Base-by-base conservation (phyloP, 2,888 invertebrate genomes). In the Dynastes grantii region DNA sequence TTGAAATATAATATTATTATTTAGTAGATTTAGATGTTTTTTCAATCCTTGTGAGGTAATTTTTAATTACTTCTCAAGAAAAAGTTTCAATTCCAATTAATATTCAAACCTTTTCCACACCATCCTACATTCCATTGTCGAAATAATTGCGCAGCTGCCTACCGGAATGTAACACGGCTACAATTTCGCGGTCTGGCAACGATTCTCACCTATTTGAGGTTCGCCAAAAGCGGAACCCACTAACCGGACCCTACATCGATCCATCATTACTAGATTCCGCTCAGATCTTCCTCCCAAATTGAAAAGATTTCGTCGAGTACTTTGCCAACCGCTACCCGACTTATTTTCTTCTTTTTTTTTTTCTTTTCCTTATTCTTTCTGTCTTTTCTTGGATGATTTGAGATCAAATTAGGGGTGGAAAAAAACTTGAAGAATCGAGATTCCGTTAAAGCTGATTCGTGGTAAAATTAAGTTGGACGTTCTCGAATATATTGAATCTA, bases 221-320 rank as follows among this genome's bases (percentile, higher is more conserved):
- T 55, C 8, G 55, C 55, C 55, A 45, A 11, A 45, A 45, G 45
- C 53, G 53, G 13, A 53, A 53, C 16, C 53, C 16, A 53, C 45
- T 2, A 11, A 11, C 22, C 64, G 64, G 11, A 29, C 11, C n/a
- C 13, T 29, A 49, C 9, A 45, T 67, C 67, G 67, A 67, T 49
- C 49, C 49, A 22, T 49, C 13, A 16, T 45, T 13, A 65, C 67
- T 67, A 49, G 45, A 67, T 49, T 49, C 45, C 16, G 49, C 27
- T 49, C 49, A 49, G 45, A 49, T 45, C 11, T 16, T 0, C 22
- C 49, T 22, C 0, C 67, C 22, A 67, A 67, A 67, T 67, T 67
- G 67, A 67, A 67, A 49, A 49, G 67, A 67, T 49, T 45, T 49
- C 27, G 40, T 45, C 67, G 49, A n/a, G 49, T 49, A 45, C 27